These are phyloP conservation scores for Antedon mediterranea DNA, from an alignment of 53 echinoderm and acorn worm genomes.

Conservation along the genomic window DNA sequence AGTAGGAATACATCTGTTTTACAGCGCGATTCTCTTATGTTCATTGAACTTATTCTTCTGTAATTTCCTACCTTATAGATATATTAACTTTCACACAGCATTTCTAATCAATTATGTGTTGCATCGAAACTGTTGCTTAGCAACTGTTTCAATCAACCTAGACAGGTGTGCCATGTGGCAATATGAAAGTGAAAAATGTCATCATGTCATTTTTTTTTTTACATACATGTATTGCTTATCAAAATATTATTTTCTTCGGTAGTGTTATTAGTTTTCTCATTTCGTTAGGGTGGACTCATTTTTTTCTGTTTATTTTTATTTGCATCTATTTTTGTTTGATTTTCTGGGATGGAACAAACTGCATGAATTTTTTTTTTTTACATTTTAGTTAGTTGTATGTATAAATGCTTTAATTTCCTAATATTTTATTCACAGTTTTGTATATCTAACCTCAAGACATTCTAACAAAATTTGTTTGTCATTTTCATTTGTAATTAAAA, in stretches of 20 bases:
- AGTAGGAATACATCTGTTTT: too few relatives aligned
- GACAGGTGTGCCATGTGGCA: background rate
- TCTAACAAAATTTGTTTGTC: background rate
- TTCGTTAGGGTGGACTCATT: background rate
- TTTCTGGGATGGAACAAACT: background rate
- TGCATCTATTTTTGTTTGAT: background rate
- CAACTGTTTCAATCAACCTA: background rate
- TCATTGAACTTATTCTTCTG: background rate
- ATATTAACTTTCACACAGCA: background rate
- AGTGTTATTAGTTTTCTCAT: background rate
- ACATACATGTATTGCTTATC: background rate
- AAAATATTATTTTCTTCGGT: background rate
- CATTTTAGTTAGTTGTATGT: background rate
- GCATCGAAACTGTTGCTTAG: background rate
- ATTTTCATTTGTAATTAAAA: background rate
- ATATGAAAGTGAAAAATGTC: background rate
- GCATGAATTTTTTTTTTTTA: background rate
- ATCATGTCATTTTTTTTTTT: background rate
- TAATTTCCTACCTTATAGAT: background rate
- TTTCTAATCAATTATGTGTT: background rate
- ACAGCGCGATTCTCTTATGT: too few relatives aligned
- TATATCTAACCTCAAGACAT: background rate
- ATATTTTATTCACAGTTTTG: background rate
- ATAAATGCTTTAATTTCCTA: background rate
- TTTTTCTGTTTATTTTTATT: background rate